Evolutionary conservation across 2,797 vertebrate species (phyloP), one percentile per base, ranked within the genome.

Genomic region (Sciaenops ocellatus): DNA sequence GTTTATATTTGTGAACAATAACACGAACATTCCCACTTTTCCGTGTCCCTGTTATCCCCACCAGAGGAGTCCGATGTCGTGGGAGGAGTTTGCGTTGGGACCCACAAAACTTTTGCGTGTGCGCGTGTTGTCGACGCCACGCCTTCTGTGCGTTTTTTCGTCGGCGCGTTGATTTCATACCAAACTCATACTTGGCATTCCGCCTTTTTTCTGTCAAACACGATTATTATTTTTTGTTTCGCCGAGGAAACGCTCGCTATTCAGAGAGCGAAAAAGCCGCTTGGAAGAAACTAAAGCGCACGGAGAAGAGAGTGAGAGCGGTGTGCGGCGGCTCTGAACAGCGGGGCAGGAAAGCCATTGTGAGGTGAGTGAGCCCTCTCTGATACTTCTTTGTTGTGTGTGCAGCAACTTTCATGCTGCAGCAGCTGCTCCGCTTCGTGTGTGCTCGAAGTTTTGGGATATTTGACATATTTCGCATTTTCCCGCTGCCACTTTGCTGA

Each of bases 101-200:
- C 78, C 85, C 90, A 88, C 90, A 82, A 92, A 94, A 94, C 81
- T 94, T 94, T 92, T 91, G 89, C 92, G 88, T 91, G 92, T 90
- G 91, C 88, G 88, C 89, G 84, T 84, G 83, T 85, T 67, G 56
- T 70, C 60, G 83, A 88, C 89, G 92, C 95, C 95, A 94, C 95
- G 93, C 95, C 95, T 38, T 93, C 91, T 93, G 88, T 85, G 6
- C 54, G 89, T 77, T 89, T 92, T 91, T 89, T 92, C 76, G 80
- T 90, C 91, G 82, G 92, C 89, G 93, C 94, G 91, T 92, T 94
- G 92, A 92, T 92, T 93, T 93, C 94, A 94, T 93, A 91, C 93
- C 93, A 93, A 94, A 95, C 90, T 93, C 94, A 94, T 94, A 92
- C 91, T 92, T 95, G 85, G 89, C 93, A 95, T 95, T 94, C 94